Base-by-base conservation (phyloP, 2,113 vertebrate genomes). In the Indri indri region DNA sequence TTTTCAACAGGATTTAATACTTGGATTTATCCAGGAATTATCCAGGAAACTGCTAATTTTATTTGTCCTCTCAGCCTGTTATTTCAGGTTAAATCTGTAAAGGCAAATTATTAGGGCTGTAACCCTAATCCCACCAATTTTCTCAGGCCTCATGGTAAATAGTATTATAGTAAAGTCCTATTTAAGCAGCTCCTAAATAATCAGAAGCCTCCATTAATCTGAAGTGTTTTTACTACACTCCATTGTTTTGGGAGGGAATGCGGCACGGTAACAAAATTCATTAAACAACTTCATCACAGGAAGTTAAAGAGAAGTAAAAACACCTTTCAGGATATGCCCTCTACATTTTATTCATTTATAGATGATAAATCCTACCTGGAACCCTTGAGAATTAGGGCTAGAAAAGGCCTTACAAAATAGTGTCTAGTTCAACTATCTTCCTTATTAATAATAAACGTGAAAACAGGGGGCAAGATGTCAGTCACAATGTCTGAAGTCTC, bases 71-170 rank as follows among this genome's bases (percentile, higher is more conserved):
- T 92, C n/a, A 52, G 91, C 63, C 87, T 97, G 96, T 97, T 98
- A 96, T 97, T 98, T 95, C 95, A 96, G 96, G 96, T 95, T 96
- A 95, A 90, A 93, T 96, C 91, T 93, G 91, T 96, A 97, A 96
- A 97, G 95, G 79, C 73, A 96, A 91, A 97, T 97, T 97, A 94
- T 97, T 97, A 96, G 96, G 80, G 93, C 89, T 91, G 42, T 97
- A 97, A 97, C 90, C 87, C 68, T 89, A 98, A 97, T 88, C 95
- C 96, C 70, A 42, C 91, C 96, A 93, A 93, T 97, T 94, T 97
- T 97, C 91, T 83, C 61, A 25, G 93, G 85, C 86, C 86, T 95
- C 87, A 7, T 30, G 87, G 92, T 83, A 93, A 96, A 81, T 65
- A 92, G 80, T 16, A 42, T 89, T 87, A 66, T 10, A 79, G 57